Percentiles rank a stretch among this genome's conserved stretches.
phyloP scores from a whole-genome alignment of 2,888 invertebrate genomes.

The Caenorhabditis sp. region DNA sequence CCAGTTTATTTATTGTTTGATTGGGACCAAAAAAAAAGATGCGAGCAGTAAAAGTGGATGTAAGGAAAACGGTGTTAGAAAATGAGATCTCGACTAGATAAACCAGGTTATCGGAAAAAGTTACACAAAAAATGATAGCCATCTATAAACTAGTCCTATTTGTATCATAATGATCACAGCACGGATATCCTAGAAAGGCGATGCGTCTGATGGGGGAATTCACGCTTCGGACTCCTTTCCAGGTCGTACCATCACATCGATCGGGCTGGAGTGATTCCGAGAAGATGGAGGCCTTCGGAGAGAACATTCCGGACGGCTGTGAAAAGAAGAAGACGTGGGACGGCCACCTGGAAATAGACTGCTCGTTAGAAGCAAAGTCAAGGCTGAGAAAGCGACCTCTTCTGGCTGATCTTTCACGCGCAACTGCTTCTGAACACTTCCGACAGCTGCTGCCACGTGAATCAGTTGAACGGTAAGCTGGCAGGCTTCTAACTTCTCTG shows the following conservation, averaged over 20 bases:
- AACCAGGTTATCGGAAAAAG: neutral
- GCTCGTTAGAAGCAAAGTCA: slow-evolving; percentile 7
- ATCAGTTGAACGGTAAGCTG: slow-evolving; percentile 69
- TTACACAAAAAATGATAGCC: too few species aligned
- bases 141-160: too few species aligned
- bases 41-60: too few species aligned
- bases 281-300: slow-evolving; percentile 69
- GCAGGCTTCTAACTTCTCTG: slow-evolving; percentile 67
- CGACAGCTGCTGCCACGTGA: slow-evolving; percentile 65
- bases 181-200: slow-evolving; percentile 64
- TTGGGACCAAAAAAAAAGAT: too few species aligned
- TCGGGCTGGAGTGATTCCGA: slow-evolving; percentile 70
- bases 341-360: slow-evolving; percentile 61
- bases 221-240: slow-evolving; percentile 42
- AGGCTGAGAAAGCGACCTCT: slow-evolving; percentile 33
- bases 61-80: too few species aligned
- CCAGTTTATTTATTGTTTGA: slow-evolving; percentile 2
- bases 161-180: slow-evolving; percentile 24
- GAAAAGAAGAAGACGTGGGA: slow-evolving; percentile 72
- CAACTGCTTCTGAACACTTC: slow-evolving; percentile 64
- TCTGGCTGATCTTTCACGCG: slow-evolving; percentile 63
- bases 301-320: slow-evolving; percentile 71
- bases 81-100: slow-evolving; percentile 39
- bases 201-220: slow-evolving; percentile 18
- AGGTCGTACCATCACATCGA: slow-evolving; percentile 68